Evolutionary conservation across 2,797 vertebrate genomes (phyloP).

Genomic region (Rhinoraja longicauda): DNA sequence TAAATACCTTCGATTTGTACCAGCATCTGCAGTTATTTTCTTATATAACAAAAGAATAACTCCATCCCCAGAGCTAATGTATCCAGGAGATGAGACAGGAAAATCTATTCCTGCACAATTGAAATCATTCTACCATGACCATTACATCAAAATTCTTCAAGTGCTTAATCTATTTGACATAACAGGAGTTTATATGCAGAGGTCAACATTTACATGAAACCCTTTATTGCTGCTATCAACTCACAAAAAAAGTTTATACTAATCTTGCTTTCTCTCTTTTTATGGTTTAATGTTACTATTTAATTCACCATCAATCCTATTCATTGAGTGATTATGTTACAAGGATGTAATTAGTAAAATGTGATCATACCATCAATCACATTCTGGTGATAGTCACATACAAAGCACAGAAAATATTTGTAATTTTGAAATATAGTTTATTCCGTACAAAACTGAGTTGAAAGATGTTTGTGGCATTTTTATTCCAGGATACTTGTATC

Average conservation of each 20-base stretch:
- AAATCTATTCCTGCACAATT: not conserved
- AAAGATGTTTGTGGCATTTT: not conserved
- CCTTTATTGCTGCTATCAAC: not conserved
- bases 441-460: not conserved
- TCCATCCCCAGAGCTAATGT: not conserved
- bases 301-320: not conserved
- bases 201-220: not conserved
- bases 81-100: not conserved
- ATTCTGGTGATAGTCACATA: not conserved
- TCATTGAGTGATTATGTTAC: not conserved
- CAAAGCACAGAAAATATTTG: not conserved
- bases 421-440: not conserved
- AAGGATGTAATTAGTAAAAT: not conserved
- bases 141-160: not conserved
- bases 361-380: not conserved
- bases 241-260: not conserved
- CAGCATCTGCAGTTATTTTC: no score
- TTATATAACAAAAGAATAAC: no score
- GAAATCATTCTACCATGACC: not conserved
- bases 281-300: not conserved
- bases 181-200: not conserved
- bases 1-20: no score
- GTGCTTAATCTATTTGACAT: not conserved
- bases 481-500: not conserved
- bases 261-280: not conserved